Base-by-base conservation (phyloP, 2,113 vertebrate species). In the Phylloscopus trochilus region DNA sequence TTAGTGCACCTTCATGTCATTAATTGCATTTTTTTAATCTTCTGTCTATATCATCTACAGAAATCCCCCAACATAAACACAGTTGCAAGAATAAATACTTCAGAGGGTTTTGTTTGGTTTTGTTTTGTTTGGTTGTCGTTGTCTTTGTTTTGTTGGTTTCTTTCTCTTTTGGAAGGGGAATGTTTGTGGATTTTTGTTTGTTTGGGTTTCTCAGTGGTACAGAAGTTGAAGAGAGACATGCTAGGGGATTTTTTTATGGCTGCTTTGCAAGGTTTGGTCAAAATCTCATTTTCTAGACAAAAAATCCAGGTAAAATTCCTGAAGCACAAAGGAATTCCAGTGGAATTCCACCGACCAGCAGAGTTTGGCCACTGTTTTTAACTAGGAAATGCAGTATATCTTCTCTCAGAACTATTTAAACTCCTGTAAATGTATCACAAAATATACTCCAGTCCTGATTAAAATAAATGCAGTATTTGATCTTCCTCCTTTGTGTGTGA, bases 1-100 rank as follows among this genome's bases (percentile, higher is more conserved):
- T 94, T 96, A 91, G 69, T 92, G 72, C 46, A 85, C 47, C 44
- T 87, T 96, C 92, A 68, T 69, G 85, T 77, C 93, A 96, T 94
- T 89, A 96, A 82, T 72, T 96, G 83, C 47, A 68, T 68, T 91
- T 74, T 62, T 84, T 82, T 31, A 92, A 72, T 89, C 23, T 73
- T 46, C 76, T 15, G 20, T 74, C 80, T 87, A 22, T 70, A 67
- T 86, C 44, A 67, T 70, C 81, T 60, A 76, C 37, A 74, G 78
- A 91, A 94, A 82, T 74, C 59, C 9, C 44, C 26, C 70, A 33
- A 6, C 51, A 55, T 28, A 62, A 85, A 68, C 18, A 46, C 19
- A 87, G 5, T 37, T 77, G 51, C 26, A 84, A 85, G 15, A 15
- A 58, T 6, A 44, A 89, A 86, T 14, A 17, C 12, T 78, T n/a